A percentile compares a stretch with the other conserved stretches of the same genome.
These are phyloP conservation scores for Mormyrops attenuatus DNA, from an alignment of 2,797 vertebrate species.

Conservation along the genomic window DNA sequence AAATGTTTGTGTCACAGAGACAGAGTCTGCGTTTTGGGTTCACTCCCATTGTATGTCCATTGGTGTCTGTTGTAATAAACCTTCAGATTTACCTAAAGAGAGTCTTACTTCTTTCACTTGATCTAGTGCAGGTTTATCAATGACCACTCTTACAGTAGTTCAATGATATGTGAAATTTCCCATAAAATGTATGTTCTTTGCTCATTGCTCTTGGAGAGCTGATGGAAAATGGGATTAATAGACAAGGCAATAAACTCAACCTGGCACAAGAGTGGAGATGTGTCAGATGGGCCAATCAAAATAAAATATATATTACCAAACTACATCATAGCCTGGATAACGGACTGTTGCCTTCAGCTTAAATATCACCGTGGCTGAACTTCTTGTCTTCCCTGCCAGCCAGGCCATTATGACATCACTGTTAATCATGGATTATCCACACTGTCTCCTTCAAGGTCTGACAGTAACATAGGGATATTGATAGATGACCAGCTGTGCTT, in stretches of 20 bases:
- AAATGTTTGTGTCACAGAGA: neutral
- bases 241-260: neutral
- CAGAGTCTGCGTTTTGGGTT: neutral
- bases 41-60: neutral
- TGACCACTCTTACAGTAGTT: neutral
- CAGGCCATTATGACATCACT: neutral
- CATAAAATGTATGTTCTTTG: neutral
- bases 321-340: neutral
- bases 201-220: neutral
- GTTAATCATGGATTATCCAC: neutral
- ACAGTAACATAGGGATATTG: neutral
- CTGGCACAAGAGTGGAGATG: neutral
- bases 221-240: neutral
- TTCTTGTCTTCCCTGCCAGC: neutral
- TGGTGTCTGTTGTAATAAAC: neutral
- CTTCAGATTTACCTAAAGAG: neutral
- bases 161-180: neutral
- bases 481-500: neutral
- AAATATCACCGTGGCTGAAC: neutral
- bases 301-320: neutral
- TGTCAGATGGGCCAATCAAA: neutral
- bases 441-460: neutral
- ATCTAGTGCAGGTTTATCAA: neutral
- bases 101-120: neutral
- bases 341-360: neutral